A percentile compares a stretch with the other conserved stretches of the same genome.
Evolutionary conservation across 2,888 invertebrate species (phyloP).

Genomic region (Drosophila imparisetae): DNA sequence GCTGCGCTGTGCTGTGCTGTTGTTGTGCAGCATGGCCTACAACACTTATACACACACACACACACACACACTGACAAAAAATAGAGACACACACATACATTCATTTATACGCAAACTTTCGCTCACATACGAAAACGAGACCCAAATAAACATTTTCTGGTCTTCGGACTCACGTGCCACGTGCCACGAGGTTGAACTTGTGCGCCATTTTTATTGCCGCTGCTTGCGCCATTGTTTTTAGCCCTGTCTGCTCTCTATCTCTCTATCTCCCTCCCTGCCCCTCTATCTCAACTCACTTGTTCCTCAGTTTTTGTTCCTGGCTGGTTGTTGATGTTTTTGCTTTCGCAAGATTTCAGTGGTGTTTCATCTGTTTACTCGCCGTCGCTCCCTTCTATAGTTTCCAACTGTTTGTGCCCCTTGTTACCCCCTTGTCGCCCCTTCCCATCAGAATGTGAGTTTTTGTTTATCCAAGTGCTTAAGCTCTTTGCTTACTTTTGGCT

Average conservation of each 20-base stretch:
- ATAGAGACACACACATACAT: conserved; percentile 25
- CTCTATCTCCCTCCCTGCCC: conserved; percentile 3
- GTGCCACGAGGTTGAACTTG: conserved; percentile 73
- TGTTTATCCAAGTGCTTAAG: conserved; percentile 79
- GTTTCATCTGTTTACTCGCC: conserved; percentile 68
- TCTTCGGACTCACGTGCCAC: conserved; percentile 77
- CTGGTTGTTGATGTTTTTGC: conserved; percentile 75
- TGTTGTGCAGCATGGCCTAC: conserved; percentile 68
- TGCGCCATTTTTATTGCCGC: conserved; percentile 78
- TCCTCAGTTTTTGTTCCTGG: conserved; percentile 29
- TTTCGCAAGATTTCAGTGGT: conserved; percentile 68
- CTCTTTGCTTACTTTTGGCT: conserved; percentile 54
- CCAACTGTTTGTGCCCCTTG: not conserved
- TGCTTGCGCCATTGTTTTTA: conserved; percentile 71
- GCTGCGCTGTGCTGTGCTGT: conserved; percentile 7
- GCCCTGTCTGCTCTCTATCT: conserved; percentile 27
- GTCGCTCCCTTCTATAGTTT: conserved; percentile 19
- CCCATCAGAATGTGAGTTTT: conserved; percentile 53
- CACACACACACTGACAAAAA: conserved; percentile 13
- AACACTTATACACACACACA: conserved; percentile 40
- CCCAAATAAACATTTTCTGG: conserved; percentile 78
- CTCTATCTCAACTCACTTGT: not conserved
- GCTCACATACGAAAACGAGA: conserved; percentile 46
- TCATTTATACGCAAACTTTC: conserved; percentile 25
- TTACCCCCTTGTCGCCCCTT: not conserved